A percentile compares a stretch with the other conserved stretches of the same genome.
phyloP scores from a whole-genome alignment of 2,113 vertebrate species.

The Thunnus maccoyii region DNA sequence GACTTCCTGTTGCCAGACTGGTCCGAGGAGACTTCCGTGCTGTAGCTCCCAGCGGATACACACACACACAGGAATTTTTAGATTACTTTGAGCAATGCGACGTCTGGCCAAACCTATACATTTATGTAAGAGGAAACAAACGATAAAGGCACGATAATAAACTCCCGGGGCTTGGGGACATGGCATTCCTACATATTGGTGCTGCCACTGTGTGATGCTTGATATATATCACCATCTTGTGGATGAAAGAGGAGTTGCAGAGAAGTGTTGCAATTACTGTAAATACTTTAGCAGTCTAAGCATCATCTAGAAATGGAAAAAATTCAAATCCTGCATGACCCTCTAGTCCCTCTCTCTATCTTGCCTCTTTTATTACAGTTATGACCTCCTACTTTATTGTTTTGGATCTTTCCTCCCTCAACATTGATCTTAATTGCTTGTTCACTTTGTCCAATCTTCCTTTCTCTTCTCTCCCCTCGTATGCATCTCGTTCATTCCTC shows the following conservation, averaged over 20 bases:
- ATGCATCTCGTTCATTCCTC: constrained; percentile 74
- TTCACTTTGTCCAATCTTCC: constrained; percentile 83
- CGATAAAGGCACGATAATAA: constrained; percentile 7
- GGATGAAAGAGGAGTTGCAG: constrained; percentile 41
- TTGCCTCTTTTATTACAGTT: constrained; percentile 77
- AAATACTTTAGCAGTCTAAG: not conserved
- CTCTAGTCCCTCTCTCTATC: constrained; percentile 41
- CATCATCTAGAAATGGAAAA: constrained; percentile 2
- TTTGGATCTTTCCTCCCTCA: constrained; percentile 81
- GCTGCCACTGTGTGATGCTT: not conserved
- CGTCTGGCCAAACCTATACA: constrained; percentile 29
- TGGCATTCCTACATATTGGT: not conserved
- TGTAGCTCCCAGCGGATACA: constrained; percentile 37
- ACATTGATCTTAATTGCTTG: constrained; percentile 88
- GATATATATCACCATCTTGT: constrained; percentile 64
- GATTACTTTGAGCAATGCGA: constrained; percentile 20
- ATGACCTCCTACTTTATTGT: constrained; percentile 70
- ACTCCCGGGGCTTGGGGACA: not conserved
- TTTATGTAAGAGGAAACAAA: constrained; percentile 53
- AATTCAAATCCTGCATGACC: constrained; percentile 78
- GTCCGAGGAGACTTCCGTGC: constrained; percentile 51
- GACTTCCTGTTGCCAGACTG: constrained; percentile 71
- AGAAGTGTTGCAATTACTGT: not conserved
- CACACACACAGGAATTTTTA: constrained; percentile 33
- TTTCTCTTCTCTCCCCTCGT: constrained; percentile 73